Conservation (phyloP, 2,797 vertebrate species). For the Sebastes variabilis region DNA sequence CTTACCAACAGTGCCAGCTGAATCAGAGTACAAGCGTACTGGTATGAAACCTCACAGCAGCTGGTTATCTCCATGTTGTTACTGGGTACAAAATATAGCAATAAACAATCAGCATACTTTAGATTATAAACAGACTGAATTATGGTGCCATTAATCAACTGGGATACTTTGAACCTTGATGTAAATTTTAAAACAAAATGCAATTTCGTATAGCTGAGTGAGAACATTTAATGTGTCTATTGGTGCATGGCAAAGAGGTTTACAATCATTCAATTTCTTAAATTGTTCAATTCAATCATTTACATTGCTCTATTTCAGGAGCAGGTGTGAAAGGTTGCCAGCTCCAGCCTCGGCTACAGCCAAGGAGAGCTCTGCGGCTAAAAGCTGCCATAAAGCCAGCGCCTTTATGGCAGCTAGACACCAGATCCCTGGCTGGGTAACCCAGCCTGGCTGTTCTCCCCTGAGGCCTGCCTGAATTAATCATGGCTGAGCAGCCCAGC, state of each 20-base stretch:
- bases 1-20: not conserved
- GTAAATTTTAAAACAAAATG: constrained; percentile 3
- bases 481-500: constrained; percentile 78
- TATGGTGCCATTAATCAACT: not conserved
- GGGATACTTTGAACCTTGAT: not conserved
- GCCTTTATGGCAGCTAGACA: constrained; percentile 70
- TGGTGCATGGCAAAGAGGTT: constrained; percentile 14
- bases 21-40: not conserved
- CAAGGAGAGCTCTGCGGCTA: constrained; percentile 18
- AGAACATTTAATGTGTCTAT: not conserved
- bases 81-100: not conserved
- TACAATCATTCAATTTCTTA: constrained; percentile 23
- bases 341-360: constrained; percentile 17
- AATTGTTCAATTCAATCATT: constrained; percentile 16
- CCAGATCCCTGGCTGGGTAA: constrained; percentile 80
- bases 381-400: constrained; percentile 51
- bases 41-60: not conserved
- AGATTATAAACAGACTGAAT: not conserved
- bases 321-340: constrained; percentile 34
- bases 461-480: constrained; percentile 83
- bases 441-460: constrained; percentile 70
- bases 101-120: not conserved
- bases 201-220: not conserved
- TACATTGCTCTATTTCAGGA: constrained; percentile 32
- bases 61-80: not conserved